Evolutionary conservation across 2,113 vertebrate species (phyloP), one percentile per base, ranked within the genome.

Genomic region (Saccopteryx leptura): DNA sequence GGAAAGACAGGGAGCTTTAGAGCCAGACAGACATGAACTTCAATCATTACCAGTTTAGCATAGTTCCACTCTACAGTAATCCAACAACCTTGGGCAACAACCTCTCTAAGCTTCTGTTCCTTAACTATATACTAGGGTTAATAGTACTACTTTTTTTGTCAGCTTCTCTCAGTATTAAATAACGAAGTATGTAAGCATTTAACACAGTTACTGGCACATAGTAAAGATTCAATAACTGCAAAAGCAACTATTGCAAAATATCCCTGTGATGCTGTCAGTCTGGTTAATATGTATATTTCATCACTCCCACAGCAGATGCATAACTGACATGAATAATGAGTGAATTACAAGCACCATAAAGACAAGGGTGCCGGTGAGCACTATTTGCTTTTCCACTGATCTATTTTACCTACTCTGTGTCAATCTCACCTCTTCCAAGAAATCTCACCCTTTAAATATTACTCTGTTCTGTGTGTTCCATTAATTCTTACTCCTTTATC

Each of bases 331-430:
- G 50, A 97, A 88, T 90, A 96, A 96, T 80, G 54, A 96, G 71
- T 80, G 72, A 90, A 90, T 96, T 97, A 91, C 92, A 58, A 61
- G 61, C 75, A 17, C 68, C 56, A 21, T 88, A 94, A 94, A 96
- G 46, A 90, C 76, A 95, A 97, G 88, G 78, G 92, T 46, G 2
- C 72, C 94, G 65, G 48, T 65, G 68, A 92, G 46, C 65, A 81
- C 31, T 65, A 24, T 91, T 84, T 93, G 81, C 58, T 95, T 96
- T 91, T 71, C 46, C 81, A 78, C 52, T 92, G 39, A 96, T 94
- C 71, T 94, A 5, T 78, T 92, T 96, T 95, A 75, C 66, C 69
- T 85, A 50, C 15, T 81, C 19, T 71, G 11, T 33, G 68, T 92
- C 88, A 78, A 58, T 95, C 66, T 90, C 23, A 52, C 66, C 46